A percentile compares a stretch with the other conserved stretches of the same genome.
These are phyloP conservation scores for Lasioglossum lativentre DNA, from an alignment of 2,888 invertebrate species.

Conservation along the genomic window DNA sequence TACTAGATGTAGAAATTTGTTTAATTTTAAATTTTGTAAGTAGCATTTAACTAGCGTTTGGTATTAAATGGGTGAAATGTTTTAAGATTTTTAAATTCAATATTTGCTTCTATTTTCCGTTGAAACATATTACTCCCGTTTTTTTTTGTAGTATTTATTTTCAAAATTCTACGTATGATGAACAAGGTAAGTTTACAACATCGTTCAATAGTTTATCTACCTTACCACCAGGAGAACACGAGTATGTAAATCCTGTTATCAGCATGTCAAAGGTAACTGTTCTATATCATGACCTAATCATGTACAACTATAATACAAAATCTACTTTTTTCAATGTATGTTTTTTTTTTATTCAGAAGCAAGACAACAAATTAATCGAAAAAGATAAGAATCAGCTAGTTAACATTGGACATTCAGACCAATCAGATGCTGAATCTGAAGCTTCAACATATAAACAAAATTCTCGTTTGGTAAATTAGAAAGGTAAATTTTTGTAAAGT, in stretches of 20 bases:
- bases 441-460: conserved; percentile 9
- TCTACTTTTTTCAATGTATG: background rate
- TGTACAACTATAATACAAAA: background rate
- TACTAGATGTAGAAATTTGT: background rate
- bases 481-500: background rate
- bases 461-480: conserved; percentile 31
- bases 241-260: conserved; percentile 80
- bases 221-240: conserved; percentile 80
- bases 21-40: background rate
- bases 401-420: conserved; percentile 18
- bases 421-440: conserved; percentile 26
- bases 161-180: conserved; percentile 80
- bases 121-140: background rate
- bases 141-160: conserved; percentile 78
- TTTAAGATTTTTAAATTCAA: background rate
- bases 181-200: conserved; percentile 55
- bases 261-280: conserved; percentile 46
- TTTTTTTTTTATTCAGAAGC: conserved; percentile 8
- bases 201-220: conserved; percentile 63
- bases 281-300: background rate
- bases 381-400: background rate
- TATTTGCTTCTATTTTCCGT: background rate
- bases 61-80: background rate
- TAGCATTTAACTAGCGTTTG: background rate
- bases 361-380: background rate